These are phyloP conservation scores for zebrafish (Danio rerio) DNA, from an alignment of 2,113 vertebrate genomes.

Conservation along the genomic window GRCz12tu NC_133185.1:18533001-18533500, in stretches of 20 bases:
- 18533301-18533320: slow-evolving; percentile 16
- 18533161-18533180: background rate
- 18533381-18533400: background rate
- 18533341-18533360: slow-evolving; percentile 54
- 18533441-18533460: background rate
- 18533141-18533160: background rate
- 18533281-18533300: slow-evolving; percentile 53
- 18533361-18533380: slow-evolving; percentile 33
- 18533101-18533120: background rate
- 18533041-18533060: background rate
- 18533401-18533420: background rate
- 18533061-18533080: slow-evolving; percentile 28
- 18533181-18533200: background rate
- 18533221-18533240: slow-evolving; percentile 49
- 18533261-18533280: slow-evolving; percentile 31
- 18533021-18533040: background rate
- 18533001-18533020: background rate
- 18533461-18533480: background rate
- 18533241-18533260: slow-evolving; percentile 1
- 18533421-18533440: background rate
- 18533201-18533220: background rate
- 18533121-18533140: background rate
- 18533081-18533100: slow-evolving; percentile 45
- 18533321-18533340: slow-evolving; percentile 16
- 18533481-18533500: slow-evolving; percentile 35